These are phyloP conservation scores for Carterocephalus palaemon DNA, from an alignment of 2,888 invertebrate species.

Conservation along the genomic window DNA sequence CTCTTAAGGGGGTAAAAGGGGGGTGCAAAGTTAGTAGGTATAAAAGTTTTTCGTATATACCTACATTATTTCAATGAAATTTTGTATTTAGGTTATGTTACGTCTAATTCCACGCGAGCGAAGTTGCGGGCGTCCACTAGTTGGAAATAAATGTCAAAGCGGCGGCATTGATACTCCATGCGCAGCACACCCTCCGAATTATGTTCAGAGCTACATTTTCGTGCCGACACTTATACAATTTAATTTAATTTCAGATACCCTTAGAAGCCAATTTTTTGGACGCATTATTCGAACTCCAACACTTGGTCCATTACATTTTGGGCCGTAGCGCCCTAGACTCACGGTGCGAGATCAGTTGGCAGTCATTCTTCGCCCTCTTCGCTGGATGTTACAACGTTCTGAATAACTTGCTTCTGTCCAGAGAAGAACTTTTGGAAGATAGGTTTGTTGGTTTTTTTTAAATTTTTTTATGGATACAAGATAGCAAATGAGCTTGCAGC, in stretches of 20 bases:
- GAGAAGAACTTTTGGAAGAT: conserved; percentile 70
- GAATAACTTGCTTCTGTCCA: conserved; percentile 57
- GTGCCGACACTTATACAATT: neutral
- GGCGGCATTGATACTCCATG: no score
- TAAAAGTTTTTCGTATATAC: no score
- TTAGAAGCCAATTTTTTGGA: conserved; percentile 67
- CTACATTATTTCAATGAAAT: no score
- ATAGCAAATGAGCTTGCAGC: no score
- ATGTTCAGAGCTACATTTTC: neutral
- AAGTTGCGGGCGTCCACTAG: no score
- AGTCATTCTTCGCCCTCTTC: conserved; percentile 50
- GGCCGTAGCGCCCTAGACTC: conserved; percentile 37
- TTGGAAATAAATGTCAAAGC: no score
- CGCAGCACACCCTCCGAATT: no score
- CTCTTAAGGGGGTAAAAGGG: no score
- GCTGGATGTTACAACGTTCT: conserved; percentile 52
- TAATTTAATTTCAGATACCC: conserved; percentile 51
- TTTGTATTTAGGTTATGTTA: no score
- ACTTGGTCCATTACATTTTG: conserved; percentile 50
- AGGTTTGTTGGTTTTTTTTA: conserved; percentile 44
- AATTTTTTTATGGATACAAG: neutral
- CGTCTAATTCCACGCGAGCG: no score
- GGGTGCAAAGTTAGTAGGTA: no score
- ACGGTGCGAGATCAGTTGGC: conserved; percentile 50
- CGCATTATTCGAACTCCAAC: conserved; percentile 59